phyloP scores from a whole-genome alignment of 2,113 vertebrate species.

The Brachypteracias leptosomus region DNA sequence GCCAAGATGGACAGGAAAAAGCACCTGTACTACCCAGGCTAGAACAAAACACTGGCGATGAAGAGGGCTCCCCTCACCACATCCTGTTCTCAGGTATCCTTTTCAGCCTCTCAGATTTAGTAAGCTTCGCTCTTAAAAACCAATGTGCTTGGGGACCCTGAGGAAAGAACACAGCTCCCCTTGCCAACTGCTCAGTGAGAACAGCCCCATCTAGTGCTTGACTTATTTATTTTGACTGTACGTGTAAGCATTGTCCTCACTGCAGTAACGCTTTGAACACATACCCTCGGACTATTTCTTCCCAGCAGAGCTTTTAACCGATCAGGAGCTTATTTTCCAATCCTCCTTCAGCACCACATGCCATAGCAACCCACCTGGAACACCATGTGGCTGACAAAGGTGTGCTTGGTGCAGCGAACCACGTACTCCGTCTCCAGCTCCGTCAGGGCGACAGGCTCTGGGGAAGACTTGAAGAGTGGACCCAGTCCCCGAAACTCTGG shows the following conservation, averaged over 20 bases:
- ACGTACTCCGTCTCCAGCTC: slow-evolving; percentile 83
- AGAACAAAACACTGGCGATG: neutral
- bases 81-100: neutral
- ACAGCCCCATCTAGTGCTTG: neutral
- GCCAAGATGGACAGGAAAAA: neutral
- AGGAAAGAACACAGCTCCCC: neutral
- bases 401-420: slow-evolving; percentile 81
- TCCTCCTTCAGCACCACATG: neutral
- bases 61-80: neutral
- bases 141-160: neutral
- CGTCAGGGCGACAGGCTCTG: slow-evolving; percentile 80
- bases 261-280: neutral
- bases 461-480: slow-evolving; percentile 80
- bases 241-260: neutral
- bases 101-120: neutral
- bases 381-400: slow-evolving; percentile 77
- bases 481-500: slow-evolving; percentile 78
- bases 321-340: neutral
- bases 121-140: neutral
- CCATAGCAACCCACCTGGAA: slow-evolving; percentile 77
- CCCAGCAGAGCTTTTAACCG: neutral
- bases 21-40: neutral
- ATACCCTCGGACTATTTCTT: neutral
- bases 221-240: neutral
- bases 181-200: neutral